These are phyloP conservation scores for Cryptus armator DNA, from an alignment of 2,888 invertebrate species.

Conservation along the genomic window DNA sequence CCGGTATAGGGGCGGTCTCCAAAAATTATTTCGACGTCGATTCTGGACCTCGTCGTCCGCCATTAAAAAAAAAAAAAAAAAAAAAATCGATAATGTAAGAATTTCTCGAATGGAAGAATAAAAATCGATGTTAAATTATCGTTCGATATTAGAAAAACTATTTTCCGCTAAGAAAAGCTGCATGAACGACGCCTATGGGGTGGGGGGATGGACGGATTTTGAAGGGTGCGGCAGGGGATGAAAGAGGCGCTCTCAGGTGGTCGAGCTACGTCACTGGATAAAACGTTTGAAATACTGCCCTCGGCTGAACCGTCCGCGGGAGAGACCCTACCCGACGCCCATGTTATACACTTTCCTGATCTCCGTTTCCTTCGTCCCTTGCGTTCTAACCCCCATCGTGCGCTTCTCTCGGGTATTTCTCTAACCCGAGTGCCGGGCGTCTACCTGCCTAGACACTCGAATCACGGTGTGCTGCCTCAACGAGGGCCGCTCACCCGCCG, in stretches of 20 bases:
- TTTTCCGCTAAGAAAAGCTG: no score
- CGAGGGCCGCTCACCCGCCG: not conserved
- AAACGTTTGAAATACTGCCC: conserved; percentile 47
- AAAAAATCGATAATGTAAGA: not conserved
- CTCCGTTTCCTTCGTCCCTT: not conserved
- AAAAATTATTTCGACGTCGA: not conserved
- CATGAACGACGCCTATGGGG: not conserved
- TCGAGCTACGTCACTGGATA: conserved; percentile 53
- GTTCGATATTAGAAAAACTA: no score
- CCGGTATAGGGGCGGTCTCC: conserved; percentile 30
- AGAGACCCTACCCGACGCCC: conserved; percentile 17
- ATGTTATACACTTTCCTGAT: conserved; percentile 15
- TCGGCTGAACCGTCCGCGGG: conserved; percentile 31
- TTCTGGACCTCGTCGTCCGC: not conserved
- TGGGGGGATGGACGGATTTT: conserved; percentile 21
- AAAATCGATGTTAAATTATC: not conserved
- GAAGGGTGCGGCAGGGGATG: conserved; percentile 43
- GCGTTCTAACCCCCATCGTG: not conserved
- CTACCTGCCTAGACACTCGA: conserved; percentile 17
- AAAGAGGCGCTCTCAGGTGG: conserved; percentile 41
- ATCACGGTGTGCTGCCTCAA: conserved; percentile 1
- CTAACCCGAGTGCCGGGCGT: not conserved
- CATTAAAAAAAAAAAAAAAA: not conserved
- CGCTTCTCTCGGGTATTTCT: not conserved
- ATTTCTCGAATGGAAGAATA: conserved; percentile 23